Base-by-base conservation (phyloP, 2,113 vertebrate species). In the Salvelinus namaycush region DNA sequence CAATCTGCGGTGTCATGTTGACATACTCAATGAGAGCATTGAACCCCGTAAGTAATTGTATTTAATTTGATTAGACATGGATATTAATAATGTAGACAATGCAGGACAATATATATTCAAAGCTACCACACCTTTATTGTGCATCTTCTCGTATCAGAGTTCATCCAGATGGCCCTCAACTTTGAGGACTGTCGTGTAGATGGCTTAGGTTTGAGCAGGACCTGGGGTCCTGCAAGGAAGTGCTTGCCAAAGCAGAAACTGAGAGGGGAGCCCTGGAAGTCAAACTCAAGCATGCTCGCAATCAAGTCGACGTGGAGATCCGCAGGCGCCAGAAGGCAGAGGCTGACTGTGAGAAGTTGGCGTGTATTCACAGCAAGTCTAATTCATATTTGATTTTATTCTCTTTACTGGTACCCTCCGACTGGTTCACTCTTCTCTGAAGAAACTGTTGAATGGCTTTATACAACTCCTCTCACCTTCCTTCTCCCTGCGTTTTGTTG, bases 231-330 rank as follows among this genome's bases (percentile, higher is more conserved):
- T 96, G 90, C 88, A 96, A 95, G 79, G 96, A 98, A 76, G 85
- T 93, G 8, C 93, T 99, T 57, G 94, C 96, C 88, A 98, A 98
- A 86, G 91, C 92, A 0, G 95, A 99, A 81, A 95, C 96, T 0
- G 98, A 98, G 69, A 93, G 94, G 0, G 94, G 94, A 1, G 93
- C 98, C 2, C 73, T 99, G 90, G 97, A 98, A 60, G 96, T 99
- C 76, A 99, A 99, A 86, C 92, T 99, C 77, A 99, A 99, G 87
- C 98, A 99, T 0, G 97, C 98, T 20, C 96, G 98, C 24, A 99
- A 99, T 85, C 98, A 99, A 82, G 96, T 99, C 71, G 97, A 98
- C 0, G 95, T 99, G 72, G 98, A 99, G 91, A 98, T 99, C 86
- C 95, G 96, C 71, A 89, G 97, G 39, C 92, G 97, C 68, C 97